Evolutionary conservation across 2,888 invertebrate species (phyloP).

Genomic region (Sinotaia quadrata): DNA sequence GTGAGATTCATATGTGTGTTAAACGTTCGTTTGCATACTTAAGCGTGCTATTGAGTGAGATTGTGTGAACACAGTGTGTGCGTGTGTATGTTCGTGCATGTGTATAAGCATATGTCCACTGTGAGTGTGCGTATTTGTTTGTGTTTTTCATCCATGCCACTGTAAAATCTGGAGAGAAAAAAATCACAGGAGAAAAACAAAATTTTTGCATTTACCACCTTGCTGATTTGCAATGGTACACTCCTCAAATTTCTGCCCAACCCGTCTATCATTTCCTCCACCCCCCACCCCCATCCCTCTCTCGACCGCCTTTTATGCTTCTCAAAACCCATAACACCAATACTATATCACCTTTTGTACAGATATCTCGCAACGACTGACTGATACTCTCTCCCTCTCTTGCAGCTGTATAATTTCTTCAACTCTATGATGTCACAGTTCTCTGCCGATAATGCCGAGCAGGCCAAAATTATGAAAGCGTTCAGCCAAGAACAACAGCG

Average conservation of each 20-base stretch:
- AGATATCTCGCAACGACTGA: neutral
- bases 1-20: too few relatives aligned
- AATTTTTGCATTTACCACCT: too few relatives aligned
- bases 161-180: too few relatives aligned
- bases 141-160: too few relatives aligned
- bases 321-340: neutral
- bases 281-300: neutral
- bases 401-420: constrained; percentile 94
- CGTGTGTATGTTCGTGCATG: neutral
- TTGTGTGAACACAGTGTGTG: neutral
- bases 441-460: constrained; percentile 73
- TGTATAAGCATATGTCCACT: too few relatives aligned
- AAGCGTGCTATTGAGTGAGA: neutral
- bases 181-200: too few relatives aligned
- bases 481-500: constrained; percentile 27
- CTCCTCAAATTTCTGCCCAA: too few relatives aligned
- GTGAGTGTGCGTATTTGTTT: too few relatives aligned
- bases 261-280: neutral
- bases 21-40: too few relatives aligned
- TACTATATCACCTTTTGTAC: neutral
- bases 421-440: constrained; percentile 91
- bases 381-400: constrained; percentile 50
- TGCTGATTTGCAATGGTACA: too few relatives aligned
- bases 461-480: constrained; percentile 46
- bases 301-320: neutral